Evolutionary conservation across 1,140 invertebrate species (phyloP).

Genomic region (Drosophila santomea): DNA sequence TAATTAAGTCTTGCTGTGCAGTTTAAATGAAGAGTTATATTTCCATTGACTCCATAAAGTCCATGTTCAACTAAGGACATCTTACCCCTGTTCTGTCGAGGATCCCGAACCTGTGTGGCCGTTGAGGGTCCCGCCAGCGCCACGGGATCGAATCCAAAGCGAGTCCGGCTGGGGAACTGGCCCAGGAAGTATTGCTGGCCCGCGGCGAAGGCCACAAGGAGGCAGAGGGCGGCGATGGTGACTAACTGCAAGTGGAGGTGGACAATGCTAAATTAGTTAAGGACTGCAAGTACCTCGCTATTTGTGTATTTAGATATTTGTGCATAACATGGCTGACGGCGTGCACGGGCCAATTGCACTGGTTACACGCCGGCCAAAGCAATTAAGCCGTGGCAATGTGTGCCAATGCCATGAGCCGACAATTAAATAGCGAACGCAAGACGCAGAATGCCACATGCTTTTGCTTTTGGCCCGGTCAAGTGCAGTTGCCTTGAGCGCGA

Average conservation of each 20-base stretch:
- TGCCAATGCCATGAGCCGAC: constrained; percentile 73
- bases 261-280: constrained; percentile 8
- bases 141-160: constrained; percentile 68
- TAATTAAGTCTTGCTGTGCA: no score
- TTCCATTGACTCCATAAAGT: no score
- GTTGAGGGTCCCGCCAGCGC: constrained; percentile 58
- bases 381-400: constrained; percentile 73
- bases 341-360: constrained; percentile 34
- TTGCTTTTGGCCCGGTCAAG: constrained; percentile 53
- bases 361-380: constrained; percentile 59
- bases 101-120: constrained; percentile 70
- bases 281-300: not conserved
- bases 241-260: constrained; percentile 68
- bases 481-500: constrained; percentile 59
- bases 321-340: not conserved
- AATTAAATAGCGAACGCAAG: constrained; percentile 57
- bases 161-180: constrained; percentile 59
- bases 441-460: constrained; percentile 56
- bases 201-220: constrained; percentile 72
- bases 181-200: constrained; percentile 78
- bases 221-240: constrained; percentile 71
- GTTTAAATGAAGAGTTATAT: not conserved
- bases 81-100: constrained; percentile 80
- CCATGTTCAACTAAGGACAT: not conserved
- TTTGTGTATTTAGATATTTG: not conserved